Conservation (phyloP, 1,140 invertebrate genomes). For the Triops longicaudatus region DNA sequence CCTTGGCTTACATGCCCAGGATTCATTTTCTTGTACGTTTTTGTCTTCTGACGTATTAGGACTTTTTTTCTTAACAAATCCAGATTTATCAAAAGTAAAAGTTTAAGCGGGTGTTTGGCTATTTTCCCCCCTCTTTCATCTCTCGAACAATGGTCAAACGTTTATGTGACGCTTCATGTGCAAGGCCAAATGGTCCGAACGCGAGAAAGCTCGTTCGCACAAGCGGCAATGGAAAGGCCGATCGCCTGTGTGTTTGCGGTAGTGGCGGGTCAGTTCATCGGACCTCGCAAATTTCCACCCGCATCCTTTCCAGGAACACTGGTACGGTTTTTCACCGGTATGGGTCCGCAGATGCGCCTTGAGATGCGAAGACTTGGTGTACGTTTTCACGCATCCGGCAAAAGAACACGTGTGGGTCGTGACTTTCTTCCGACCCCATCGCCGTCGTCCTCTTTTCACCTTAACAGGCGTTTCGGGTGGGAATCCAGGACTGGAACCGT, state of each 20-base stretch:
- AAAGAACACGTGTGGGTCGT: conserved; percentile 52
- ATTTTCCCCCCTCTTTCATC: no score
- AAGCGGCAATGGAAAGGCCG: conserved; percentile 48
- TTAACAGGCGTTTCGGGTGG: conserved; percentile 26
- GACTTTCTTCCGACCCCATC: conserved; percentile 47
- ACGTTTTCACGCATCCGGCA: conserved; percentile 54
- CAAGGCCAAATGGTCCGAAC: conserved; percentile 55
- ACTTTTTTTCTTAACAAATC: neutral
- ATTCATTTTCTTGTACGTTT: neutral
- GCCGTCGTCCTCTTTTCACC: conserved; percentile 39
- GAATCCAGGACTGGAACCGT: neutral
- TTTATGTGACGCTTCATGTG: conserved; percentile 53
- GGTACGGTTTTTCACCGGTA: conserved; percentile 64
- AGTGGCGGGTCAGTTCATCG: conserved; percentile 56
- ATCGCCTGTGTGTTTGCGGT: conserved; percentile 50
- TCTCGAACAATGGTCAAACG: conserved; percentile 31
- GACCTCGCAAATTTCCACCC: conserved; percentile 61
- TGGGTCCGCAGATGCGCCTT: conserved; percentile 57
- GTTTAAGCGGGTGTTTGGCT: no score
- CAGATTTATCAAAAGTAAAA: neutral
- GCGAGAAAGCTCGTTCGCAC: conserved; percentile 52
- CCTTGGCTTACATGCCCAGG: neutral
- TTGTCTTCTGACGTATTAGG: neutral
- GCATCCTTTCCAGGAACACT: conserved; percentile 64
- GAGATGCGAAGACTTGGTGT: conserved; percentile 60